Conservation (phyloP, 1,140 invertebrate species). For the Charaxes varanes region DNA sequence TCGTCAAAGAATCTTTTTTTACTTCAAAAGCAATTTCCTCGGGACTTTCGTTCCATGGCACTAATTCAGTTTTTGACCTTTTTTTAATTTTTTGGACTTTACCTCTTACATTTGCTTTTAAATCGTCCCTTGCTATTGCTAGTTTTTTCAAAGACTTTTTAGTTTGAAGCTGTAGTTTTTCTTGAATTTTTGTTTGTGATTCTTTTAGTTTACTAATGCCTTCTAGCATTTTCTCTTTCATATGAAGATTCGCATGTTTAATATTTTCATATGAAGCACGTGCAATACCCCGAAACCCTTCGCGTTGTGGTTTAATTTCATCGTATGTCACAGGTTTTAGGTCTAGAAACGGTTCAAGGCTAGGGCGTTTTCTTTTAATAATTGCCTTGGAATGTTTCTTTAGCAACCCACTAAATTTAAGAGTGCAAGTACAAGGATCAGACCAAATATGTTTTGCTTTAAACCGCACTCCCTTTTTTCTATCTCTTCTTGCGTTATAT, state of each 20-base stretch:
- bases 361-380: conserved; percentile 6
- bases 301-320: conserved; percentile 5
- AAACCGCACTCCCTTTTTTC: conserved; percentile 26
- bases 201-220: conserved; percentile 16
- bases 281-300: conserved; percentile 12
- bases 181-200: conserved; percentile 20
- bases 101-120: conserved; percentile 11
- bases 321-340: conserved; percentile 5
- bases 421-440: conserved; percentile 43
- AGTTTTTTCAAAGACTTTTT: conserved; percentile 26
- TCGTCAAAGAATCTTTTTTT: conserved; percentile 36
- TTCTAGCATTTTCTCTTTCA: conserved; percentile 17
- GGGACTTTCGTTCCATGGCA: no score
- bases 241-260: conserved; percentile 9
- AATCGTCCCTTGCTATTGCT: conserved; percentile 17
- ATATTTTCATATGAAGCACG: conserved; percentile 18
- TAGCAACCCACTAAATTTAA: conserved; percentile 25
- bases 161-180: conserved; percentile 16
- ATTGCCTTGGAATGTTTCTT: conserved; percentile 22
- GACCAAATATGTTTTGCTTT: conserved; percentile 37
- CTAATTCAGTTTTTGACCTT: conserved; percentile 1
- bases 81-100: conserved; percentile 5
- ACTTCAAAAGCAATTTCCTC: conserved; percentile 20
- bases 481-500: no score
- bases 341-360: conserved; percentile 10